Conservation (phyloP, 2,797 vertebrate genomes). For the Sebastolobus altivelis region DNA sequence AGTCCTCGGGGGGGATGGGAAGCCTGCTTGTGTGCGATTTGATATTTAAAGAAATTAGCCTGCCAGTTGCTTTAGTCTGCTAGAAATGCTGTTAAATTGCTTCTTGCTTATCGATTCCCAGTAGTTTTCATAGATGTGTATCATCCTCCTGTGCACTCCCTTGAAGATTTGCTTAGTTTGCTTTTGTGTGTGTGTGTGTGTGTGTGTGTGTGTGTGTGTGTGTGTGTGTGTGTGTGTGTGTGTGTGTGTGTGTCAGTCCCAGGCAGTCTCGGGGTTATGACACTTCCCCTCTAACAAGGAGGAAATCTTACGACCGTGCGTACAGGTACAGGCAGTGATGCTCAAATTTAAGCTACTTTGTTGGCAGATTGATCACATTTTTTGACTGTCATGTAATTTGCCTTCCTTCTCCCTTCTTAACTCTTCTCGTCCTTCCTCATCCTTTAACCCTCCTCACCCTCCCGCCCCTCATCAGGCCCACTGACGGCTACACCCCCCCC, state of each 20-base stretch:
- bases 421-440: not conserved
- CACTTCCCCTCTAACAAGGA: conserved; percentile 92
- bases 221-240: conserved; percentile 48
- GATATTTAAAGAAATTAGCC: conserved; percentile 33
- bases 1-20: conserved; percentile 7
- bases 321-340: conserved; percentile 86
- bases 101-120: conserved; percentile 4
- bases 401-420: not conserved
- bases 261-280: conserved; percentile 94
- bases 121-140: conserved; percentile 5
- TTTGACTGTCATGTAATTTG: conserved; percentile 4
- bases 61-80: conserved; percentile 22
- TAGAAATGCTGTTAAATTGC: conserved; percentile 23
- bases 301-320: conserved; percentile 95
- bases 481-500: conserved; percentile 94
- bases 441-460: not conserved
- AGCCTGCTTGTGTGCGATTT: conserved; percentile 19
- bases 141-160: conserved; percentile 21
- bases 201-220: conserved; percentile 46
- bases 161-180: conserved; percentile 40
- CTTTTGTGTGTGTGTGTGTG: conserved; percentile 55
- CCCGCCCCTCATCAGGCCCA: conserved; percentile 77
- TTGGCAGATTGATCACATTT: not conserved
- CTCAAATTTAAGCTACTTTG: not conserved
- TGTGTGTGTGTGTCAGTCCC: conserved; percentile 84